phyloP scores from a whole-genome alignment of 2,888 invertebrate genomes.

The Nomada hirtipes region DNA sequence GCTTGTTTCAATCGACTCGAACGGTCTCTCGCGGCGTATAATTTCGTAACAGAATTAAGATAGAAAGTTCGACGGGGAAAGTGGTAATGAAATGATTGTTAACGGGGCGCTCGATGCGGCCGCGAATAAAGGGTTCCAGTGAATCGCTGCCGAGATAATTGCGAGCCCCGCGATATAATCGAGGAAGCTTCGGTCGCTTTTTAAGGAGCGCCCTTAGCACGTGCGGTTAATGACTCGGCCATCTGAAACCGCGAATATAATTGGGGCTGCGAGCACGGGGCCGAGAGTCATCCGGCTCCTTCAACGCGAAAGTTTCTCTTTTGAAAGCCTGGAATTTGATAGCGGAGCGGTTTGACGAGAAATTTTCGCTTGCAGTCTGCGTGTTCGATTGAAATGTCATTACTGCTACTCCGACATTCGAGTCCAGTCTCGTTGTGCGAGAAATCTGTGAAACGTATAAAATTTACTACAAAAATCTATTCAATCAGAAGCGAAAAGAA shows the following conservation, averaged over 20 bases:
- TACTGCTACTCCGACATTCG: too few species aligned
- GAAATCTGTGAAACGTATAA: too few species aligned
- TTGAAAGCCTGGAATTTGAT: conserved; percentile 36
- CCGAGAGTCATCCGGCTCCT: conserved; percentile 52
- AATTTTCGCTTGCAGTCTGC: too few species aligned
- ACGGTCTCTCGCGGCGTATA: not conserved
- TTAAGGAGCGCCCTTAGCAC: conserved; percentile 42
- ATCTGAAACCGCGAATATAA: conserved; percentile 53
- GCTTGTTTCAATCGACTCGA: not conserved
- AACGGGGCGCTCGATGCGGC: not conserved
- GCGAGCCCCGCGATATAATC: conserved; percentile 35
- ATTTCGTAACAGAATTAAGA: not conserved
- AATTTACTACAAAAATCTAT: too few species aligned
- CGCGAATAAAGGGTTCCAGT: conserved; percentile 33
- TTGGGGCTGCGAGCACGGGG: conserved; percentile 32
- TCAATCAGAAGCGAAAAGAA: too few species aligned
- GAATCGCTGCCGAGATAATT: conserved; percentile 49
- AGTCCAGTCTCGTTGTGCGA: too few species aligned
- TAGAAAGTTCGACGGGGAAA: not conserved
- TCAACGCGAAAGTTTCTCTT: conserved; percentile 51
- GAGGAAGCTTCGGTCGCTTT: conserved; percentile 34
- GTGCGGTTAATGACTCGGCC: conserved; percentile 59
- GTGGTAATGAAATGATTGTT: conserved; percentile 19
- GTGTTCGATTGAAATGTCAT: too few species aligned
- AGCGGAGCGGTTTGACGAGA: not conserved